Evolutionary conservation across 2,888 invertebrate genomes (phyloP), one percentile per base, ranked within the genome.

Genomic region (Amiota communis): DNA sequence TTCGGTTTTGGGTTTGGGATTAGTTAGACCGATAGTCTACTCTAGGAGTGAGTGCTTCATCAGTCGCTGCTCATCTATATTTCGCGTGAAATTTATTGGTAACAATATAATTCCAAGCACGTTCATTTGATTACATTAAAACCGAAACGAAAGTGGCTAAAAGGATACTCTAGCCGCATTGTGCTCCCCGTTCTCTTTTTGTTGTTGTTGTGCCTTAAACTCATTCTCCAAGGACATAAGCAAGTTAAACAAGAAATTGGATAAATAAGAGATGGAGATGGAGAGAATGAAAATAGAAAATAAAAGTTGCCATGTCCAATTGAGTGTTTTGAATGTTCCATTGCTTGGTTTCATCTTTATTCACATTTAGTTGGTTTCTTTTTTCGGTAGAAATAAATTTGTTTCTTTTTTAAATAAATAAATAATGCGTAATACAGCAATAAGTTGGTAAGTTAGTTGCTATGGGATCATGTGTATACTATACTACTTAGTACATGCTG

Each of bases 81-180:
- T 79, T 78, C 79, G 79, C 82, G 79, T 82, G 77, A 82, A 85
- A 87, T 86, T 86, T 86, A 86, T 86, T 87, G 86, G 82, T 77
- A 78, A 76, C 76, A 79, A 81, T 79, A 86, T 87, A 86, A 86
- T 87, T 87, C 87, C 80, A 78, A 83, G 85, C 87, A 86, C 86
- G 86, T 86, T 82, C 86, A 85, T 87, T 86, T 86, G 86, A 85
- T 86, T 86, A 87, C 87, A 85, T 87, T 85, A 86, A 86, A 83
- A 59, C 59, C 59, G 59, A 20, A 59, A 81, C 78, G 79, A 81
- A 83, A 82, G 82, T 83, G 82, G 86, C 84, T 85, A 86, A 83
- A 86, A 86, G 86, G 85, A 85, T 85, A 68, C 53, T 53, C 46
- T 46, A 63, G 17, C 59, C 59, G 59, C 15, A 59, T 1, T 59